Evolutionary conservation across 1,140 invertebrate genomes (phyloP), one percentile per base, ranked within the genome.

Genomic region (Lineus longissimus): DNA sequence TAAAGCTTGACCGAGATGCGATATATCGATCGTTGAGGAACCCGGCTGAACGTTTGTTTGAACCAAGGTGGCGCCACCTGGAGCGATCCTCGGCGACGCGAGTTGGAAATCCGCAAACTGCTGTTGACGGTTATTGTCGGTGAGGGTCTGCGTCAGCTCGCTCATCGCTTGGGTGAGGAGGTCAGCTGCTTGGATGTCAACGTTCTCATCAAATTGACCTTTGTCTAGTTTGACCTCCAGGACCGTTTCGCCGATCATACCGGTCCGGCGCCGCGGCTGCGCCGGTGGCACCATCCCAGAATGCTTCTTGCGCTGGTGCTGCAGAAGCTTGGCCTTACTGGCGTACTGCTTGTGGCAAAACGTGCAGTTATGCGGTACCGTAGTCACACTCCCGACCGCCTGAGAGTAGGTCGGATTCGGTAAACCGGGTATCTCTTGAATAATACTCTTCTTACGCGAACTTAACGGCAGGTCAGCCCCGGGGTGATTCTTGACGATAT

Each of bases 271-370:
- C 55, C 69, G 58, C 11, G 64, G 68, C n/a, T 64, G 58, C 13
- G 58, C 25, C 27, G 69, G 66, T 2, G 81, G 77, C 51, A 83
- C 78, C 27, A 84, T 59, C 41, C 85, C 81, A 13, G 85, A 75
- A 76, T 93, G 91, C 55, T 89, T 88, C 67, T 90, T 90, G 1
- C 90, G 84, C 74, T 91, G 88, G 80, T 93, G 91, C 73, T 91
- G 89, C 64, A 91, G 79, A 2, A 93, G 81, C 75, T 93, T 92
- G 1, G 90, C 89, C 76, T 90, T 90, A 65, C 75, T 78, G 1
- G 91, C 90, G 76, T 93, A 93, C 71, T 93, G 90, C 73, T 91
- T 91, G 76, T 91, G 89, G 78, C 91, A 94, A 86, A 88, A 91
- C 58, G 86, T 84, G 76, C 91, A 94, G 43, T 85, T 82, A 71